These are phyloP conservation scores for Athalia cordata DNA, from an alignment of 2,888 invertebrate species.

Conservation along the genomic window DNA sequence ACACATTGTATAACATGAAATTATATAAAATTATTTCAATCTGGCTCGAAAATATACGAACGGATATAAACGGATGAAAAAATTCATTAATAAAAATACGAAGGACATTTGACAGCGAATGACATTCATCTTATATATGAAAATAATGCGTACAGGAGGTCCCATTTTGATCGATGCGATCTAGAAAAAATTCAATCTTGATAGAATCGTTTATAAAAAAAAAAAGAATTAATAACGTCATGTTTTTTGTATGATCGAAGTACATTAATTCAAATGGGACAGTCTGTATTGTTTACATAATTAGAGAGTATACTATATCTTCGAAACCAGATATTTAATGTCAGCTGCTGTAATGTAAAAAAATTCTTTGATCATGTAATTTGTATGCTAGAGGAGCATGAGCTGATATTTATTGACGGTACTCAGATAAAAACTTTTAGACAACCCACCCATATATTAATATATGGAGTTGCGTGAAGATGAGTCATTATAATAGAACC, in stretches of 20 bases:
- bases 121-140: no score
- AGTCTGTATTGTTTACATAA: neutral
- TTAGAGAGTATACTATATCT: neutral
- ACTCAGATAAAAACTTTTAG: conserved; percentile 32
- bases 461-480: conserved; percentile 32
- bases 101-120: no score
- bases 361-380: conserved; percentile 7
- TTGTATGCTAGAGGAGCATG: conserved; percentile 40
- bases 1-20: neutral
- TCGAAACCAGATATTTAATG: conserved; percentile 9
- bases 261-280: no score
- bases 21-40: conserved; percentile 3
- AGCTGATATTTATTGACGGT: conserved; percentile 39
- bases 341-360: neutral
- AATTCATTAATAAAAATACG: no score
- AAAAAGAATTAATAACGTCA: no score
- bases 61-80: neutral
- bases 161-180: no score
- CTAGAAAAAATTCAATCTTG: neutral
- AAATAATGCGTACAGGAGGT: no score
- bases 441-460: neutral
- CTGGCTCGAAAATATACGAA: neutral
- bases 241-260: no score
- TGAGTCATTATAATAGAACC: conserved; percentile 20
- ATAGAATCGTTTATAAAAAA: no score